These are phyloP conservation scores for Phoenicopterus ruber DNA, from an alignment of 2,113 vertebrate species.

Conservation along the genomic window DNA sequence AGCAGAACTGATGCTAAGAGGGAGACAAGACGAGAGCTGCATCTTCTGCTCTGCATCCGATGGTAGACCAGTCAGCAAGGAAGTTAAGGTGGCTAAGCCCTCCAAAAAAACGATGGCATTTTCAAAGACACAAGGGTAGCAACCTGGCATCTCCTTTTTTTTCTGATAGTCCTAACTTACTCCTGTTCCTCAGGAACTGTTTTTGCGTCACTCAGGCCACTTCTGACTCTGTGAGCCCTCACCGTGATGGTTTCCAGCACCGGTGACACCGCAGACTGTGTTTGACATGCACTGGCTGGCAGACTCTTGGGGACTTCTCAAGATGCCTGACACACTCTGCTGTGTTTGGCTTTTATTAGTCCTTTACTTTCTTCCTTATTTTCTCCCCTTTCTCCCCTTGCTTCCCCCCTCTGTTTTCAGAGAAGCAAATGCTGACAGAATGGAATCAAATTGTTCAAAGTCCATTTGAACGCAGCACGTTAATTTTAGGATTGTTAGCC, in stretches of 20 bases:
- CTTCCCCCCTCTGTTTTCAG: background rate
- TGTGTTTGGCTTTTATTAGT: background rate
- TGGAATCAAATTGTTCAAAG: background rate
- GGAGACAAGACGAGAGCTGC: background rate
- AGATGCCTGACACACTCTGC: background rate
- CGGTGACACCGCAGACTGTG: no score
- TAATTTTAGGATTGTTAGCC: conserved; percentile 25
- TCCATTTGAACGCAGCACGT: background rate
- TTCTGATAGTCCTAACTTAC: background rate
- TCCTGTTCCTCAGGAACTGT: background rate
- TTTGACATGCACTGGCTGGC: background rate
- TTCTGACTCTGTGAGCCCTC: background rate
- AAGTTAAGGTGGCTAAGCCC: background rate
- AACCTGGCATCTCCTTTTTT: rapidly evolving
- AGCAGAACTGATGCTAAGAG: background rate
- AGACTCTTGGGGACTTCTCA: background rate
- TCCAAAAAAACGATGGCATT: background rate
- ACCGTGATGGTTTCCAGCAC: background rate
- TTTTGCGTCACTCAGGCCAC: background rate
- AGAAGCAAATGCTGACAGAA: background rate
- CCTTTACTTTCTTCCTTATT: background rate
- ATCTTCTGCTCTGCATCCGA: background rate
- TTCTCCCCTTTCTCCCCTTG: background rate
- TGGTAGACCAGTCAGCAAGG: rapidly evolving
- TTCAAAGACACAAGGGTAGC: background rate